Percentiles rank a stretch among this genome's conserved stretches.
phyloP scores from a whole-genome alignment of 2,888 invertebrate species.

The Eristalis intricaria region DNA sequence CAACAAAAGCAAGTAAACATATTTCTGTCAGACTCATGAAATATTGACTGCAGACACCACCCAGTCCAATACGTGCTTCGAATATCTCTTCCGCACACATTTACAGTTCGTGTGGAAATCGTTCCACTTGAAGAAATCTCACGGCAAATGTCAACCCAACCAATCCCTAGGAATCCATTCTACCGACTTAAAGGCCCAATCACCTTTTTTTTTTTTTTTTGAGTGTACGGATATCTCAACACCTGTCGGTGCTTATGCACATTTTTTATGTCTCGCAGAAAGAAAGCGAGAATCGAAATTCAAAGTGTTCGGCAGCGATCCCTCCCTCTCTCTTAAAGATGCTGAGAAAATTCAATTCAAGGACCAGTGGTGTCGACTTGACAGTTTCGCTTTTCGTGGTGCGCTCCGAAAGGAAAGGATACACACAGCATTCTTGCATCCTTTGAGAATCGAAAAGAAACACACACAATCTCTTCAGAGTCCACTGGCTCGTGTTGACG shows the following conservation, averaged over 20 bases:
- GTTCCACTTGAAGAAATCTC: neutral
- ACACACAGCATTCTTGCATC: conserved; percentile 22
- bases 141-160: neutral
- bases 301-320: conserved; percentile 42
- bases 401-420: neutral
- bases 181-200: neutral
- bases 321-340: neutral
- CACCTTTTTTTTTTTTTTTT: neutral
- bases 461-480: conserved; percentile 12
- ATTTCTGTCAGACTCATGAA: neutral
- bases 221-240: neutral
- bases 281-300: conserved; percentile 15
- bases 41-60: neutral
- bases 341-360: conserved; percentile 47
- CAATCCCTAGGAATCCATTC: neutral
- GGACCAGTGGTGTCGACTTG: conserved; percentile 15
- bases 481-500: conserved; percentile 24
- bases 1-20: neutral
- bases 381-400: neutral
- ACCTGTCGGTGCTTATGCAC: neutral
- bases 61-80: neutral
- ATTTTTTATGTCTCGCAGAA: neutral
- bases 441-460: conserved; percentile 2
- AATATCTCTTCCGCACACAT: neutral
- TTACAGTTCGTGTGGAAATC: neutral